Evolutionary conservation across 2,888 invertebrate species (phyloP).

Genomic region (Hydriomena furcata): DNA sequence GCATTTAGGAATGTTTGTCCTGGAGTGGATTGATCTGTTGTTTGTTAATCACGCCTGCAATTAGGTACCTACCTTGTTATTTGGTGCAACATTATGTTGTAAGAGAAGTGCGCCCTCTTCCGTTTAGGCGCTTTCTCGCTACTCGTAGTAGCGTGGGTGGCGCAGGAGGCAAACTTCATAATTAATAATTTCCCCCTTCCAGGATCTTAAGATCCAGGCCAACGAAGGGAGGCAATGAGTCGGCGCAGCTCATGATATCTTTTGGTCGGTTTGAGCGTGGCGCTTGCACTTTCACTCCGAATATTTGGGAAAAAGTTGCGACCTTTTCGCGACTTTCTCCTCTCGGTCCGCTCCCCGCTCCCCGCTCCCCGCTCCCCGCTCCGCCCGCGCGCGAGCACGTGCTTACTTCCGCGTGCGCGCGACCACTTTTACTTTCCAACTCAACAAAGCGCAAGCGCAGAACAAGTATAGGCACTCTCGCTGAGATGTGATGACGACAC

Average conservation of each 20-base stretch:
- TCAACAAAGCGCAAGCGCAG: conserved; percentile 40
- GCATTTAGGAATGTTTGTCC: too few relatives aligned
- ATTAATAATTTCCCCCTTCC: too few relatives aligned
- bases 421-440: conserved; percentile 77
- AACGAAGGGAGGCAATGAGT: not conserved
- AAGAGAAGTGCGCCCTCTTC: too few relatives aligned
- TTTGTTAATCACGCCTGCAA: too few relatives aligned
- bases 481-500: conserved; percentile 11
- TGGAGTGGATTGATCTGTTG: too few relatives aligned
- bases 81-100: too few relatives aligned
- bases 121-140: too few relatives aligned
- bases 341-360: conserved; percentile 40
- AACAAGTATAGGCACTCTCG: conserved; percentile 2
- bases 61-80: too few relatives aligned
- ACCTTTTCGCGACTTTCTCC: conserved; percentile 81
- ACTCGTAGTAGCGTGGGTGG: too few relatives aligned
- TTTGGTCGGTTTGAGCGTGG: conserved; percentile 66
- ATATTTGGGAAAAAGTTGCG: conserved; percentile 83
- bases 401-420: conserved; percentile 69
- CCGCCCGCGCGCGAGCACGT: conserved; percentile 47
- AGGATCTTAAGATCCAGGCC: too few relatives aligned
- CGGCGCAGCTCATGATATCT: conserved; percentile 36
- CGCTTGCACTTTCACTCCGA: conserved; percentile 75
- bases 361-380: conserved; percentile 27
- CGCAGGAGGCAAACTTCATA: too few relatives aligned